Evolutionary conservation across 2,888 invertebrate species (phyloP).

Genomic region (Pollenia angustigena): DNA sequence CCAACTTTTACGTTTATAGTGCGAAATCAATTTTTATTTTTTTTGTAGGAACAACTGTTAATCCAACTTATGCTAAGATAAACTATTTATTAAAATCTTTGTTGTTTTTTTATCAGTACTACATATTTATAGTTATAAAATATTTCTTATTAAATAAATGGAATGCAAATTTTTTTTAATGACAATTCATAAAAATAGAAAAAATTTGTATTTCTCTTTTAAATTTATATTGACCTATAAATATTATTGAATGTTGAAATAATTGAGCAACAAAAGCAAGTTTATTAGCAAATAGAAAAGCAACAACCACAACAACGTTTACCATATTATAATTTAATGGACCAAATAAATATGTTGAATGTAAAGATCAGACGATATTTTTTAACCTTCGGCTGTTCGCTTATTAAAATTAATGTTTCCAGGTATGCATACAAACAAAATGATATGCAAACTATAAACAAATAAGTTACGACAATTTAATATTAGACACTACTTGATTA

Average conservation of each 20-base stretch:
- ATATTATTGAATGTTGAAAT: constrained; percentile 1
- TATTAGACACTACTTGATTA: too few species aligned
- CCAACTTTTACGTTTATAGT: neutral
- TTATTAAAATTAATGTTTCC: neutral
- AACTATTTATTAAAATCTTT: too few species aligned
- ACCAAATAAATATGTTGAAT: neutral
- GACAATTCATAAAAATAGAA: neutral
- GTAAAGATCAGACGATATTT: neutral
- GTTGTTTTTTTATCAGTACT: too few species aligned
- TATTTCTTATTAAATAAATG: neutral
- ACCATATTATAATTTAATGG: neutral
- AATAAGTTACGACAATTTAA: too few species aligned
- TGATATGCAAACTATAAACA: too few species aligned
- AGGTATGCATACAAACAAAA: too few species aligned
- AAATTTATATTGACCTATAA: constrained; percentile 8
- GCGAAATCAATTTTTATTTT: neutral
- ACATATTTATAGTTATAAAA: neutral
- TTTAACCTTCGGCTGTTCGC: neutral
- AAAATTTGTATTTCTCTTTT: neutral
- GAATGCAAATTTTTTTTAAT: neutral
- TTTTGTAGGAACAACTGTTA: neutral
- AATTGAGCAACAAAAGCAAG: constrained; percentile 34
- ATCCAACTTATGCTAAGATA: too few species aligned
- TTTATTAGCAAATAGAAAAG: constrained; percentile 33
- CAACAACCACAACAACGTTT: neutral